Conservation (phyloP, 2,113 vertebrate genomes). For the Caracal caracal region DNA sequence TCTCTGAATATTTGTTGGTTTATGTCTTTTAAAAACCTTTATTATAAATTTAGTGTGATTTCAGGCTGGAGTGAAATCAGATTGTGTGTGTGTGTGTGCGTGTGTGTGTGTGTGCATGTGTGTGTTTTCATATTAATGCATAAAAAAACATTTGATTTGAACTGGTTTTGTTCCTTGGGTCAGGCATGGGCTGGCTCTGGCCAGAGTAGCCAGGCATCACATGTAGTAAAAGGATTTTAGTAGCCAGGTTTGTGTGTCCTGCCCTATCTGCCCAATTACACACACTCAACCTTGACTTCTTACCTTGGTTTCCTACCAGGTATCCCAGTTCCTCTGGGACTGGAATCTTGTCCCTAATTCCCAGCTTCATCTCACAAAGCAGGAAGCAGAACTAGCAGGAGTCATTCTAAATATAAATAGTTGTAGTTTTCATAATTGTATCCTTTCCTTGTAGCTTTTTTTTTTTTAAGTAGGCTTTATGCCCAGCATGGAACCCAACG, state of each 20-base stretch:
- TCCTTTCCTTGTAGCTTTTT: not conserved
- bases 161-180: not conserved
- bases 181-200: not conserved
- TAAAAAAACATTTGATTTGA: not conserved
- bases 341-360: not conserved
- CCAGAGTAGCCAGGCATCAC: not conserved
- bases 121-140: constrained; percentile 1
- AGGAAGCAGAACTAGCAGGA: not conserved
- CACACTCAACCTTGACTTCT: not conserved
- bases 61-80: not conserved
- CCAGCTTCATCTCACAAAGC: not conserved
- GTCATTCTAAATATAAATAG: not conserved
- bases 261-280: not conserved
- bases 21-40: not conserved
- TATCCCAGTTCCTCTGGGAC: not conserved
- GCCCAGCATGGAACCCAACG: no score
- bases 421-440: not conserved
- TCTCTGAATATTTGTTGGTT: not conserved
- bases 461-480: no score
- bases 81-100: not conserved
- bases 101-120: not conserved
- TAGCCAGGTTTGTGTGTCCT: not conserved
- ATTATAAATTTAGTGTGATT: not conserved
- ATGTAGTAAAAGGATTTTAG: not conserved
- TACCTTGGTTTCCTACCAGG: not conserved